phyloP scores from a whole-genome alignment of 2,113 vertebrate genomes.

The western clawed frog (Xenopus tropicalis) region UCB_Xtro_10.0 CM004446.2:101819001-101819500 shows the following conservation, averaged over 20 bases:
- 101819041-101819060: too few relatives aligned
- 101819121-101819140: too few relatives aligned
- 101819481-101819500: slow-evolving; percentile 46
- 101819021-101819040: too few relatives aligned
- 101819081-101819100: too few relatives aligned
- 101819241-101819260: background rate
- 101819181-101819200: too few relatives aligned
- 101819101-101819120: too few relatives aligned
- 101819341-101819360: background rate
- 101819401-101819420: slow-evolving; percentile 42
- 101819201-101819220: background rate
- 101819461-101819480: slow-evolving; percentile 48
- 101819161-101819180: too few relatives aligned
- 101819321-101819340: slow-evolving; percentile 27
- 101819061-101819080: too few relatives aligned
- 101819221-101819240: background rate
- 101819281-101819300: slow-evolving; percentile 11
- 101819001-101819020: too few relatives aligned
- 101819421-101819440: slow-evolving; percentile 48
- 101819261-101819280: background rate
- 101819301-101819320: slow-evolving; percentile 9
- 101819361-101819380: slow-evolving; percentile 39
- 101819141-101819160: too few relatives aligned
- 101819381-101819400: slow-evolving; percentile 33
- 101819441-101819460: slow-evolving; percentile 38